phyloP scores from a whole-genome alignment of 2,888 invertebrate species.

The Dryomyza anilis region DNA sequence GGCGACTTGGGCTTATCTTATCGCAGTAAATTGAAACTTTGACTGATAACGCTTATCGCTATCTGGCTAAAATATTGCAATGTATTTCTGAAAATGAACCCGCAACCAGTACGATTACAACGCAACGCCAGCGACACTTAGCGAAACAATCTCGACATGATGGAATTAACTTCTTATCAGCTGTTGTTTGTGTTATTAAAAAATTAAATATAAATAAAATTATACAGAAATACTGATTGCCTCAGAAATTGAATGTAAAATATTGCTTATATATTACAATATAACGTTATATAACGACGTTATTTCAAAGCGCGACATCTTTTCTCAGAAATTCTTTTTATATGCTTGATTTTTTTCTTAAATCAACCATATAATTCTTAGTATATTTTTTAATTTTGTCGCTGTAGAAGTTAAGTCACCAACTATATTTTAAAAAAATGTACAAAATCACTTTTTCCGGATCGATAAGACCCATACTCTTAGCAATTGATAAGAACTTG shows the following conservation, averaged over 20 bases:
- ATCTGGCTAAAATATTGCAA: too few relatives aligned
- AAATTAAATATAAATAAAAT: neutral
- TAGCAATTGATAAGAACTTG: too few relatives aligned
- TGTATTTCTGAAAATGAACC: conserved; percentile 12
- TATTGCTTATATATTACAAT: neutral
- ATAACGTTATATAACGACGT: neutral
- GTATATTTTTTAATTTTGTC: too few relatives aligned
- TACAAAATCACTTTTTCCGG: too few relatives aligned
- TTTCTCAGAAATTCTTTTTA: too few relatives aligned
- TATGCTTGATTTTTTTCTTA: too few relatives aligned
- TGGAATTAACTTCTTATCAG: conserved; percentile 13
- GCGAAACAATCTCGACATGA: conserved; percentile 7
- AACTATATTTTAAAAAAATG: too few relatives aligned
- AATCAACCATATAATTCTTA: too few relatives aligned
- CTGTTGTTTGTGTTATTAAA: neutral
- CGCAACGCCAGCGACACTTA: neutral
- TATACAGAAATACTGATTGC: neutral
- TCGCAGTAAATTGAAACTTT: conserved; percentile 23
- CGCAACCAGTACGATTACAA: neutral
- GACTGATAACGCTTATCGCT: conserved; percentile 28
- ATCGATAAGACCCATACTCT: too few relatives aligned
- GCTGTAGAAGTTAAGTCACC: too few relatives aligned
- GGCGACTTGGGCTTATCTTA: conserved; percentile 21
- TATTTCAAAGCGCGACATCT: neutral
- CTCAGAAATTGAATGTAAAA: neutral